A percentile compares a stretch with the other conserved stretches of the same genome.
Evolutionary conservation across 2,888 invertebrate genomes (phyloP).

Genomic region (Willowsia nigromaculata): DNA sequence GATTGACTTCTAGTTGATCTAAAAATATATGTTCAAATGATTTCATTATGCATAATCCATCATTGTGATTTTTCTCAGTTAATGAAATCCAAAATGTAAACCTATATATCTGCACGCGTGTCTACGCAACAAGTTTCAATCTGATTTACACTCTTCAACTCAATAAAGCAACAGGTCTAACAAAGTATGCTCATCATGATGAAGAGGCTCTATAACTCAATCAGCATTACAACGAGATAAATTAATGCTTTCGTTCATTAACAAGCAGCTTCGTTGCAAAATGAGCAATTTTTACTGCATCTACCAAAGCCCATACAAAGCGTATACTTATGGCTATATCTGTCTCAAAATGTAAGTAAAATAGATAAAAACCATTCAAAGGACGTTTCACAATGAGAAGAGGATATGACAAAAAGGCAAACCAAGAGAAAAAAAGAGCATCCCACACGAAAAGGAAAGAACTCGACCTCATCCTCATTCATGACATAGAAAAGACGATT

Average conservation of each 20-base stretch:
- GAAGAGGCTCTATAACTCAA: not conserved
- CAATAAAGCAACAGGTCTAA: conserved; percentile 2
- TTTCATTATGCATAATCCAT: no score
- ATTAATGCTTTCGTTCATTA: not conserved
- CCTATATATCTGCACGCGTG: no score
- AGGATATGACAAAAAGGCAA: not conserved
- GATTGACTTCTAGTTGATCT: no score
- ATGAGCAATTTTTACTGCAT: conserved; percentile 2
- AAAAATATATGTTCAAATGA: no score
- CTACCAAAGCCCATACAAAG: no score
- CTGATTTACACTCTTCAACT: not conserved
- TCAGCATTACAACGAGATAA: not conserved
- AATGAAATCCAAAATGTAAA: no score
- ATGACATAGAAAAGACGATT: conserved; percentile 7
- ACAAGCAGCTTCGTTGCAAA: not conserved
- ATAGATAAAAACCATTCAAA: no score
- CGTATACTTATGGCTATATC: no score
- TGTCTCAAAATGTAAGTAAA: no score
- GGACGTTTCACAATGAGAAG: not conserved
- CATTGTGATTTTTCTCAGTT: no score
- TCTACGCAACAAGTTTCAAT: not conserved
- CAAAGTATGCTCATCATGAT: not conserved
- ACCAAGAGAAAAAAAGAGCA: not conserved
- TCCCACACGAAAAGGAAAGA: conserved; percentile 29
- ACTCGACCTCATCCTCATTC: conserved; percentile 52